Conservation (phyloP, 2,113 vertebrate genomes). For the Grus americana region DNA sequence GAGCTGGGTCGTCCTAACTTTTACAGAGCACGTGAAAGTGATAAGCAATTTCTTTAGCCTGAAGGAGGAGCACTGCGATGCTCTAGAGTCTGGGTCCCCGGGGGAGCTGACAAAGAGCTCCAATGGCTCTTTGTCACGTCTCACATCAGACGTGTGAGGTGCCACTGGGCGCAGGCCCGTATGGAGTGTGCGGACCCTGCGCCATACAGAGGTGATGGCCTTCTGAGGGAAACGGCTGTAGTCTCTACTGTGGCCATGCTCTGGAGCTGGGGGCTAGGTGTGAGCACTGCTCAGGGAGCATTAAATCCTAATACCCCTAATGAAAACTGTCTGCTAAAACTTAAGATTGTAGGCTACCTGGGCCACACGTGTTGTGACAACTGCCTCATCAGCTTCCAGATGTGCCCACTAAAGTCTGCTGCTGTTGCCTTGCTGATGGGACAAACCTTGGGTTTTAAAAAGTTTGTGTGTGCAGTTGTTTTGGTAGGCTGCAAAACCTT, state of each 20-base stretch:
- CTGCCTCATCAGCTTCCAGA: background rate
- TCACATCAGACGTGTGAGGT: background rate
- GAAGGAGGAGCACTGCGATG: background rate
- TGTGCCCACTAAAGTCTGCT: background rate
- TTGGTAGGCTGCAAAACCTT: background rate
- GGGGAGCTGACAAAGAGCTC: background rate
- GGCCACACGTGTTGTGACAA: background rate
- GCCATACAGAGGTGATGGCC: background rate
- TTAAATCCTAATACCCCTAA: background rate
- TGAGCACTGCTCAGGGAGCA: background rate
- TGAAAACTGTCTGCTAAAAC: background rate
- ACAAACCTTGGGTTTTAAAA: background rate
- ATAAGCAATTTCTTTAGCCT: background rate
- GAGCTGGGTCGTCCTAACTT: background rate
- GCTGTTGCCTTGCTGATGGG: background rate
- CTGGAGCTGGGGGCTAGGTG: background rate
- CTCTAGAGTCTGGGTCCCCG: background rate
- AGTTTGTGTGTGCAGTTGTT: background rate
- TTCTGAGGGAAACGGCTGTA: background rate
- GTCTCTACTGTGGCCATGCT: background rate
- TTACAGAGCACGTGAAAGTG: background rate
- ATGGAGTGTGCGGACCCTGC: background rate
- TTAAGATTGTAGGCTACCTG: background rate
- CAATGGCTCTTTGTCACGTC: accelerated
- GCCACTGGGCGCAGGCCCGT: no score